phyloP scores from a whole-genome alignment of 2,113 vertebrate species.

The Gorsachius goisagi region DNA sequence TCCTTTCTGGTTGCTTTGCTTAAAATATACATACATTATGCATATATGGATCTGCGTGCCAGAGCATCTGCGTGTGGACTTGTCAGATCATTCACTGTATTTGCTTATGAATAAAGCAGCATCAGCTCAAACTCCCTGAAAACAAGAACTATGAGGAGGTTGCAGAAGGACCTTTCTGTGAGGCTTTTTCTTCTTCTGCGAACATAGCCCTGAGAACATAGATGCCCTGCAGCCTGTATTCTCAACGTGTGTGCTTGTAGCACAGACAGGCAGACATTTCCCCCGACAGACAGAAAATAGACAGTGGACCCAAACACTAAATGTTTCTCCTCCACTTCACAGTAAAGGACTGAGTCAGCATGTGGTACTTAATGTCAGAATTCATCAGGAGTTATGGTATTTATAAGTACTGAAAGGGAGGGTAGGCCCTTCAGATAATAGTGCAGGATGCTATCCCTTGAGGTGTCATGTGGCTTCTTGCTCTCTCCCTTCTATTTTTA shows the following conservation, averaged over 20 bases:
- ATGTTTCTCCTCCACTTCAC: background rate
- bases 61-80: background rate
- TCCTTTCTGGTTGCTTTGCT: background rate
- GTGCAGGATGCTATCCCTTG: background rate
- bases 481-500: slow-evolving; percentile 5
- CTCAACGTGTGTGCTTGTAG: background rate
- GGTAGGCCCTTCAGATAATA: background rate
- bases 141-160: background rate
- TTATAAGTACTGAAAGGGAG: background rate
- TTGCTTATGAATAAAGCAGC: background rate
- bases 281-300: background rate
- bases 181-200: background rate
- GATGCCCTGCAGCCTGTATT: background rate
- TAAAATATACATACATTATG: background rate
- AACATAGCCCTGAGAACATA: background rate
- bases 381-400: background rate
- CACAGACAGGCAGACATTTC: background rate
- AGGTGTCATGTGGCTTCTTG: background rate
- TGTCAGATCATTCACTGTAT: background rate
- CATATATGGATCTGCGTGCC: background rate
- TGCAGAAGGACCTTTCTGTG: background rate
- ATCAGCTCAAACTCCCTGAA: background rate
- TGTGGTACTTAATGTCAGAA: background rate
- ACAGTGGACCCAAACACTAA: background rate
- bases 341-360: background rate